These are phyloP conservation scores for Miltochrista miniata DNA, from an alignment of 2,888 invertebrate genomes.

Conservation along the genomic window DNA sequence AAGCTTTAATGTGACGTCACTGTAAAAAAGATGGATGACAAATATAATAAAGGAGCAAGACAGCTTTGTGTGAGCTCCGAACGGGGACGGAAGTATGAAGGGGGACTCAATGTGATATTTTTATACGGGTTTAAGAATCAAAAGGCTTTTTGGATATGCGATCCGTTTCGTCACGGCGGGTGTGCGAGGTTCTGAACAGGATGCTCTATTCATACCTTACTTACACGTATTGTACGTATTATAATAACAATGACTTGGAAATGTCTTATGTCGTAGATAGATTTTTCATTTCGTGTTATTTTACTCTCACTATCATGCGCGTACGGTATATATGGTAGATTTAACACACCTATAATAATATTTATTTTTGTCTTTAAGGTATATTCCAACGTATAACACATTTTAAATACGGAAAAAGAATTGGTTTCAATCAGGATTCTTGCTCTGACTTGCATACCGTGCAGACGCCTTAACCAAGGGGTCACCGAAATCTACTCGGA, in stretches of 20 bases:
- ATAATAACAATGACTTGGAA: conserved; percentile 4
- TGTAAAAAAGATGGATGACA: conserved; percentile 55
- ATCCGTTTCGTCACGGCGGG: conserved; percentile 9
- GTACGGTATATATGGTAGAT: too few species aligned
- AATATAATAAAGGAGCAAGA: conserved; percentile 54
- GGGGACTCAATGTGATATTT: conserved; percentile 43
- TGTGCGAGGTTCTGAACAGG: conserved; percentile 5
- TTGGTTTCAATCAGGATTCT: too few species aligned
- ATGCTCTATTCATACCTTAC: conserved; percentile 9
- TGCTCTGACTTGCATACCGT: too few species aligned
- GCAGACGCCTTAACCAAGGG: too few species aligned
- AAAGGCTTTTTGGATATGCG: conserved; percentile 37
- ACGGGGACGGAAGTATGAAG: conserved; percentile 10
- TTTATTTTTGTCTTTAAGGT: too few species aligned
- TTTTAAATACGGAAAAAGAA: too few species aligned
- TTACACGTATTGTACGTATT: neutral
- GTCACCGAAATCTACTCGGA: too few species aligned
- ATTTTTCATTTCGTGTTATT: too few species aligned
- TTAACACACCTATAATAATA: too few species aligned
- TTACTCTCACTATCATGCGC: too few species aligned
- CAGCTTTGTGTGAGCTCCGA: conserved; percentile 43
- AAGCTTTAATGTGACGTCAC: conserved; percentile 56
- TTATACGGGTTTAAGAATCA: conserved; percentile 35
- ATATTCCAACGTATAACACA: too few species aligned
- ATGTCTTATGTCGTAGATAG: neutral